A percentile compares a stretch with the other conserved stretches of the same genome.
Conservation (phyloP, 2,888 invertebrate species). For the Torymus tubicola region DNA sequence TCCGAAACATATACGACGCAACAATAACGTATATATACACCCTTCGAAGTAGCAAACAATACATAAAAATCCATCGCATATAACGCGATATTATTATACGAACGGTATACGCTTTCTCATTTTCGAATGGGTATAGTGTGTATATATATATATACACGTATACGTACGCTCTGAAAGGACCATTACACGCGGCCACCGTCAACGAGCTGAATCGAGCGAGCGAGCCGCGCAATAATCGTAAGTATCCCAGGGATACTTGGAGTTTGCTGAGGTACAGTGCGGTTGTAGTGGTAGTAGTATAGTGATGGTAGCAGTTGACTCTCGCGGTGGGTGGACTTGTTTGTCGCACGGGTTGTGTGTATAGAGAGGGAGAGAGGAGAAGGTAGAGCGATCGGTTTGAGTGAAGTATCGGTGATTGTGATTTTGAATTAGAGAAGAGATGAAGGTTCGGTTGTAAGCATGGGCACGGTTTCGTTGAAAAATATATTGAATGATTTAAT, state of each 20-base stretch:
- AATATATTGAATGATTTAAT: no score
- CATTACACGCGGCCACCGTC: background rate
- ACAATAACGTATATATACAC: no score
- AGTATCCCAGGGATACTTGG: slow-evolving; percentile 15
- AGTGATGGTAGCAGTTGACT: no score
- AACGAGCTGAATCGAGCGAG: slow-evolving; percentile 12
- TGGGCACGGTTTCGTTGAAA: no score
- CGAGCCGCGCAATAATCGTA: slow-evolving; percentile 44
- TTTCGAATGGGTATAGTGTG: slow-evolving; percentile 35
- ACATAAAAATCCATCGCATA: slow-evolving; percentile 23
- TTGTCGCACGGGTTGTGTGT: slow-evolving; percentile 12
- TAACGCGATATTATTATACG: background rate
- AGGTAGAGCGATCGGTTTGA: background rate
- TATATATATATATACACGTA: no score
- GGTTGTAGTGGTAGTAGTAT: no score
- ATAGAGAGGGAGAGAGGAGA: background rate
- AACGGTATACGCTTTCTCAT: slow-evolving; percentile 25
- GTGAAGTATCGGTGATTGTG: no score
- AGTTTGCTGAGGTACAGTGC: background rate
- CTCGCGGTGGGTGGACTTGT: background rate
- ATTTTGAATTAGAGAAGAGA: no score
- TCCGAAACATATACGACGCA: no score
- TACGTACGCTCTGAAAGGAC: background rate
- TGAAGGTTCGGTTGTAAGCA: no score
- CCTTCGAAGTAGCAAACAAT: slow-evolving; percentile 16